A percentile compares a stretch with the other conserved stretches of the same genome.
phyloP scores from a whole-genome alignment of 2,797 vertebrate species.

The Potorous gilbertii region DNA sequence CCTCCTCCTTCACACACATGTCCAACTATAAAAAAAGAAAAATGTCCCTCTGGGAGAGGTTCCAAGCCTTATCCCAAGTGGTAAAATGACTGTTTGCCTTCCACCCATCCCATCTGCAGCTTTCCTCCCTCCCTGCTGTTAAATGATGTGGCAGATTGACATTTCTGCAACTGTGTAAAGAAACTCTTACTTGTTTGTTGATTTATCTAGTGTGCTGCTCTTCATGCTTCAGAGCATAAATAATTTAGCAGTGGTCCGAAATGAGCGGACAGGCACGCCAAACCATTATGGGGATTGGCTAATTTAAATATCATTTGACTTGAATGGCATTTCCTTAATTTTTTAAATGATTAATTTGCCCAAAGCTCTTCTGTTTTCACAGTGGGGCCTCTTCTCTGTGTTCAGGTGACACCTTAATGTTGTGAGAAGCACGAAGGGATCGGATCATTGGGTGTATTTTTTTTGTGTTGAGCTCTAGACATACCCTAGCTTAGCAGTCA shows the following conservation, averaged over 20 bases:
- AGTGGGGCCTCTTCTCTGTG: neutral
- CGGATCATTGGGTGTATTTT: neutral
- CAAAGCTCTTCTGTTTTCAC: conserved; percentile 31
- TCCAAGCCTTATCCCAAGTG: conserved; percentile 4
- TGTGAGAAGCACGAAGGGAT: neutral
- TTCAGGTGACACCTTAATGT: neutral
- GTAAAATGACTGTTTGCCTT: conserved; percentile 25
- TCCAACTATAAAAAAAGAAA: neutral
- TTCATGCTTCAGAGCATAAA: conserved; percentile 44
- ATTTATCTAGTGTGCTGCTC: conserved; percentile 38
- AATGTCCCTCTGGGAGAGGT: conserved; percentile 35
- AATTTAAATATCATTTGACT: conserved; percentile 14
- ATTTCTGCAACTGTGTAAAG: conserved; percentile 52
- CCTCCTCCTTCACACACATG: neutral
- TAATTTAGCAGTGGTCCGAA: conserved; percentile 57
- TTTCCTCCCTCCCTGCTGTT: conserved; percentile 58
- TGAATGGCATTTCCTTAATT: conserved; percentile 23
- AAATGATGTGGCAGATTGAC: conserved; percentile 67
- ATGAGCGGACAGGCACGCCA: conserved; percentile 46
- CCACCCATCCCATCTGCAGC: conserved; percentile 8
- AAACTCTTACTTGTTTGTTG: conserved; percentile 49
- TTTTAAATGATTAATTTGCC: conserved; percentile 43
- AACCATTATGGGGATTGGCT: conserved; percentile 32
- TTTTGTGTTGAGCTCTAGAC: neutral
- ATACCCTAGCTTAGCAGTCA: neutral